Evolutionary conservation across 2,888 invertebrate genomes (phyloP).

Genomic region (Nowickia ferox): DNA sequence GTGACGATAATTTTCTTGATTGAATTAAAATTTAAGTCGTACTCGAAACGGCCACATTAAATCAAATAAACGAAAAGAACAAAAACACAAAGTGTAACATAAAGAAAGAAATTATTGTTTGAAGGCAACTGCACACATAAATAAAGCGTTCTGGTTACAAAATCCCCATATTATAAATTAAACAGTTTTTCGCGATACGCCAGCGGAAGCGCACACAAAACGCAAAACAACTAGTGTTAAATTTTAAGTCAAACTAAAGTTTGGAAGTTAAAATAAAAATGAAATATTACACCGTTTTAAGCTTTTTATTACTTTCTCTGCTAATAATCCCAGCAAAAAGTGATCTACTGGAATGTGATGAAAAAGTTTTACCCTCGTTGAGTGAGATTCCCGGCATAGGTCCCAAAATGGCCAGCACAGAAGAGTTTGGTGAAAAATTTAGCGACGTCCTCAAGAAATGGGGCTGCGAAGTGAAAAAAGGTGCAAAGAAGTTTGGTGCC

Average conservation of each 20-base stretch:
- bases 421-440: constrained; percentile 75
- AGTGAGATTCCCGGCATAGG: constrained; percentile 73
- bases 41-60: constrained; percentile 46
- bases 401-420: constrained; percentile 73
- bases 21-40: constrained; percentile 75
- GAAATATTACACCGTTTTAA: constrained; percentile 70
- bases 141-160: constrained; percentile 63
- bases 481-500: constrained; percentile 75
- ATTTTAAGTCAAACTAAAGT: constrained; percentile 53
- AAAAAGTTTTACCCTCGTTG: constrained; percentile 75
- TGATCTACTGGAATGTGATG: constrained; percentile 79
- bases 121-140: constrained; percentile 72
- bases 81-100: constrained; percentile 46
- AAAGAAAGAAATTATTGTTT: constrained; percentile 58
- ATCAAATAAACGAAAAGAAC: constrained; percentile 67
- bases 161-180: constrained; percentile 46
- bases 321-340: constrained; percentile 69
- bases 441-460: constrained; percentile 78
- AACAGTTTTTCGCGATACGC: constrained; percentile 71
- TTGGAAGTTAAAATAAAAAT: constrained; percentile 65
- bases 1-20: constrained; percentile 74
- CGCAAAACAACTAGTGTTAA: not conserved
- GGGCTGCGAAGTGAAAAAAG: constrained; percentile 79
- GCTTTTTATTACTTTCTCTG: constrained; percentile 70
- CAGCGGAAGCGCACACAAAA: constrained; percentile 43